Base-by-base conservation (phyloP, 1,140 invertebrate genomes). In the Lepidostoma basale region DNA sequence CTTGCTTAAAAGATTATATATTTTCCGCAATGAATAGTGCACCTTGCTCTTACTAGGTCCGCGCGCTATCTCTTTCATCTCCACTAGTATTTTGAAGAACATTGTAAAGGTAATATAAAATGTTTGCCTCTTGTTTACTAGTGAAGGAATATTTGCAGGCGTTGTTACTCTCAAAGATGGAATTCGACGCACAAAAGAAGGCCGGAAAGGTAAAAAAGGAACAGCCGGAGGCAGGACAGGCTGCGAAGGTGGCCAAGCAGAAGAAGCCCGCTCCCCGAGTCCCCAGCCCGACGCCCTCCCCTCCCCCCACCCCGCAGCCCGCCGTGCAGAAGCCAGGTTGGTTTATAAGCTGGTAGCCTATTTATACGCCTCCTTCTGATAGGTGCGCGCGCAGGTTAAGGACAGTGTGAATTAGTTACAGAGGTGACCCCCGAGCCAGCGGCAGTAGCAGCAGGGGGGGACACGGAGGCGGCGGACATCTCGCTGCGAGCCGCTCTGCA, bases 151-250 rank as follows among this genome's bases (percentile, higher is more conserved):
- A n/a, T n/a, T n/a, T n/a, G n/a, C 49, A 83, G 84, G 89, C 89
- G 10, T 81, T 90, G 63, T 72, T 90, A 14, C 77, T 88, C 52
- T 90, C 89, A 9, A 89, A 89, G 80, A 75, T 90, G 54, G 88
- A 90, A 73, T 89, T 81, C 81, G 88, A 90, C 79, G 81, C 87
- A 73, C 87, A 87, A 70, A 86, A 88, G 78, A 80, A 85, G 76
- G 79, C 83, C 3, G 82, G 83, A 68, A 79, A 81, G 44, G 76
- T 76, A 6, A 81, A 79, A 56, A 83, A 85, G 67, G 76, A 81
- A 64, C 73, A 84, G 16, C 65, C 71, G 16, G 77, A 26, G 80
- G 56, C 16, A n/a, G 33, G 22, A n/a, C 20, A 39, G 9, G 54
- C 6, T 33, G 30, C 5, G 12, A 12, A 33, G 30, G 30, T 12